Evolutionary conservation across 2,797 vertebrate species (phyloP).

Genomic region (Masticophis lateralis): DNA sequence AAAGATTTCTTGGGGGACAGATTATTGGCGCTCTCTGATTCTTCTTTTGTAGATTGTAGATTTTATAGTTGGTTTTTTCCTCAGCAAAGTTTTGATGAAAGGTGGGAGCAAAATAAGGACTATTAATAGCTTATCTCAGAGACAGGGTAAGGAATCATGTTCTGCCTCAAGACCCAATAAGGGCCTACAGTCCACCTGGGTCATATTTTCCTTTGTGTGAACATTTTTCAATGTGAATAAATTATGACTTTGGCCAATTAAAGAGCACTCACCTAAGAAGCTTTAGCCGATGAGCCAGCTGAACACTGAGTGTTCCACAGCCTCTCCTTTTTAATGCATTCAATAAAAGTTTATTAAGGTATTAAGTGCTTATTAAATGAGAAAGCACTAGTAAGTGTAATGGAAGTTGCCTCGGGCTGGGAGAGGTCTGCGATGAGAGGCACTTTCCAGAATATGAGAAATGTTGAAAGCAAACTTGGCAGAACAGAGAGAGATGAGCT

Average conservation of each 20-base stretch:
- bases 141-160: background rate
- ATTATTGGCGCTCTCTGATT: background rate
- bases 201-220: background rate
- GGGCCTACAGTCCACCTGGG: background rate
- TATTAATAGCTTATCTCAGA: background rate
- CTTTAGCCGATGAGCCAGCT: background rate
- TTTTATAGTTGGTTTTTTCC: background rate
- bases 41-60: background rate
- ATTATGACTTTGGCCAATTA: constrained; percentile 4
- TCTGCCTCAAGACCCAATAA: background rate
- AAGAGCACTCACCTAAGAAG: background rate
- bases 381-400: background rate
- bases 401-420: background rate
- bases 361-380: constrained; percentile 11
- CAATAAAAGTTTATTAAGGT: constrained; percentile 10
- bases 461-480: constrained; percentile 1
- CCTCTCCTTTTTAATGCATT: background rate
- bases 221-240: constrained; percentile 2
- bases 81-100: background rate
- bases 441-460: background rate
- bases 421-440: background rate
- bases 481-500: background rate
- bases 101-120: background rate
- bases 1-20: background rate
- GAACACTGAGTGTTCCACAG: background rate